Evolutionary conservation across 2,113 vertebrate species (phyloP).

Genomic region (Toxostoma redivivum): DNA sequence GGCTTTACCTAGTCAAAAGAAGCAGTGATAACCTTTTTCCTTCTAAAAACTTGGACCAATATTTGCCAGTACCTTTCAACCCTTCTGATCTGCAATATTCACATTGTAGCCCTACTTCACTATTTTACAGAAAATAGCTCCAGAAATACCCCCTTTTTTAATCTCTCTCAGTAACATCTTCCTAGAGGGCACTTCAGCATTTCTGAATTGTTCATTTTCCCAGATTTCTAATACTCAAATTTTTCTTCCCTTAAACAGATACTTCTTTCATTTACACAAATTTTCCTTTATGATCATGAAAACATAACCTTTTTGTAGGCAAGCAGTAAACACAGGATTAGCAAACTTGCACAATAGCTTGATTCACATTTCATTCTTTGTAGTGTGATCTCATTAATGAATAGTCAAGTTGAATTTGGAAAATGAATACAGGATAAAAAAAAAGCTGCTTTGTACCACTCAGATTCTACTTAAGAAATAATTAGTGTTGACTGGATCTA

Average conservation of each 20-base stretch:
- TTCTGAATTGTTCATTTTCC: neutral
- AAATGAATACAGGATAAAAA: neutral
- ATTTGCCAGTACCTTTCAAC: neutral
- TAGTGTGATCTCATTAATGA: constrained; percentile 14
- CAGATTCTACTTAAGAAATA: neutral
- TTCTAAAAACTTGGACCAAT: neutral
- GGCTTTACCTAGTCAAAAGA: neutral
- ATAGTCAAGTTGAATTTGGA: neutral
- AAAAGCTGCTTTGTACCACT: neutral
- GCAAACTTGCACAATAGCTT: neutral
- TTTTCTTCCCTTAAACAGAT: neutral
- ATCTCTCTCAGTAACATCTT: neutral
- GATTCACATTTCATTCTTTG: neutral
- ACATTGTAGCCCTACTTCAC: neutral
- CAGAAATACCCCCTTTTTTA: neutral
- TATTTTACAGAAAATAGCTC: neutral
- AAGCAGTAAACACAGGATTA: neutral
- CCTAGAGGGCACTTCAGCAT: neutral
- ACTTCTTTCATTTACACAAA: neutral
- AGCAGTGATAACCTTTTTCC: neutral
- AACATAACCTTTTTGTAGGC: neutral
- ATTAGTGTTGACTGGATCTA: neutral
- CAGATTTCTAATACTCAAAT: neutral
- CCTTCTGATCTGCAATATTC: neutral
- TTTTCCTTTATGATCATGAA: neutral